phyloP scores from a whole-genome alignment of 2,888 invertebrate species.

The Thysanoteuthis rhombus region DNA sequence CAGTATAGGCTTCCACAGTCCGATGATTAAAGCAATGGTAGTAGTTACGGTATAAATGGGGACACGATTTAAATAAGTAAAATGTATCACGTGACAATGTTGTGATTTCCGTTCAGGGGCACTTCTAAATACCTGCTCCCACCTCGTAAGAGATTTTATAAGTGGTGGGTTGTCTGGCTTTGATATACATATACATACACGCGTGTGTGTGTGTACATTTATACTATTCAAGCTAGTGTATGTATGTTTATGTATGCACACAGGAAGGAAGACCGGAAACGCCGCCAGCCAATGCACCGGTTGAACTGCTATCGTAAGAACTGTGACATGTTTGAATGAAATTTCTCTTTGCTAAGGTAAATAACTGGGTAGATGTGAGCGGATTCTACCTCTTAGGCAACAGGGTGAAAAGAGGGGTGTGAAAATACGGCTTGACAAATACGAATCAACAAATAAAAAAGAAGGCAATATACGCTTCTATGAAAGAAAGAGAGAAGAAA shows the following conservation, averaged over 20 bases:
- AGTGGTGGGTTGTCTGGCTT: too few species aligned
- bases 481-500: background rate
- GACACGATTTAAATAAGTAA: too few species aligned
- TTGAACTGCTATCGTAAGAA: slow-evolving; percentile 12
- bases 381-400: background rate
- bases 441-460: background rate
- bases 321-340: background rate
- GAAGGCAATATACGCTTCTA: background rate
- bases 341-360: background rate
- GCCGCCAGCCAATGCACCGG: background rate
- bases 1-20: too few species aligned
- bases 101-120: too few species aligned
- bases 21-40: too few species aligned
- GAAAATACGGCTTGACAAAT: background rate
- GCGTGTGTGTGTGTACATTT: background rate
- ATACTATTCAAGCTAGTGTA: background rate
- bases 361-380: background rate
- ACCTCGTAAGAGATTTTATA: too few species aligned
- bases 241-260: too few species aligned
- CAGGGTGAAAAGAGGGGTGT: background rate
- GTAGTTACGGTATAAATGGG: too few species aligned
- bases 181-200: background rate
- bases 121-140: too few species aligned
- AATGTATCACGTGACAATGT: too few species aligned
- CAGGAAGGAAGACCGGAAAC: background rate